These are phyloP conservation scores for Hypotaenidia okinawae DNA, from an alignment of 2,797 vertebrate species.

Conservation along the genomic window DNA sequence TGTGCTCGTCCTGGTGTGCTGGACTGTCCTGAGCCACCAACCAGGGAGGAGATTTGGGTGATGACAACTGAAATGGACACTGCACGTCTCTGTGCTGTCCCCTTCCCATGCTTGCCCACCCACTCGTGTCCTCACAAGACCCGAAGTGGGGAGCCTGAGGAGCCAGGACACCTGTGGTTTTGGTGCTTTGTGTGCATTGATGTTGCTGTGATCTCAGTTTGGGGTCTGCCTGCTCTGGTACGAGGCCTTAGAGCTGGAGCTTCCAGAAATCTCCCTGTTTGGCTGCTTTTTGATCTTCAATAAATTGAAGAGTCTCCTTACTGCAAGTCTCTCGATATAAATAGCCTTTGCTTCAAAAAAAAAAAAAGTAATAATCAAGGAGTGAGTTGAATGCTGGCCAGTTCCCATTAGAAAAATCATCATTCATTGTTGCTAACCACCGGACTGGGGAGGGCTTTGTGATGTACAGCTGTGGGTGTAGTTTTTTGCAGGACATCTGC, in stretches of 20 bases:
- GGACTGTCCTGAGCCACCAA: not conserved
- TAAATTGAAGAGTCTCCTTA: not conserved
- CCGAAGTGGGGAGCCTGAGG: fast-evolving
- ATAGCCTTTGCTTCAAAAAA: not conserved
- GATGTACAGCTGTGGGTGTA: not conserved
- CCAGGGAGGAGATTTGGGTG: not conserved
- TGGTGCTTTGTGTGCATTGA: not conserved
- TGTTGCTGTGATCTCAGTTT: not conserved
- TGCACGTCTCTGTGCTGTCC: fast-evolving
- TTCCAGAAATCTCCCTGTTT: not conserved
- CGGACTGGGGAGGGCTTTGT: not conserved
- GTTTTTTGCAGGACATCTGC: constrained; percentile 8
- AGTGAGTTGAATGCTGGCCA: not conserved
- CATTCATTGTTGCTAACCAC: not conserved
- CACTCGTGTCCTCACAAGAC: not conserved
- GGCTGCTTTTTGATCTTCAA: not conserved
- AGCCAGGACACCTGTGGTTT: fast-evolving
- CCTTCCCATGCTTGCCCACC: not conserved
- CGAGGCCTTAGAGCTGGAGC: not conserved
- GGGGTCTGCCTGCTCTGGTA: not conserved
- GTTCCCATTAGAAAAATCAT: constrained; percentile 22
- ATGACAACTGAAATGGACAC: not conserved
- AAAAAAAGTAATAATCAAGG: not conserved
- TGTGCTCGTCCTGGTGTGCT: not conserved
- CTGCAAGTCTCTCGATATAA: not conserved